Evolutionary conservation across 2,113 vertebrate species (phyloP), one percentile per base, ranked within the genome.

Genomic region (Empidonax alnorum): DNA sequence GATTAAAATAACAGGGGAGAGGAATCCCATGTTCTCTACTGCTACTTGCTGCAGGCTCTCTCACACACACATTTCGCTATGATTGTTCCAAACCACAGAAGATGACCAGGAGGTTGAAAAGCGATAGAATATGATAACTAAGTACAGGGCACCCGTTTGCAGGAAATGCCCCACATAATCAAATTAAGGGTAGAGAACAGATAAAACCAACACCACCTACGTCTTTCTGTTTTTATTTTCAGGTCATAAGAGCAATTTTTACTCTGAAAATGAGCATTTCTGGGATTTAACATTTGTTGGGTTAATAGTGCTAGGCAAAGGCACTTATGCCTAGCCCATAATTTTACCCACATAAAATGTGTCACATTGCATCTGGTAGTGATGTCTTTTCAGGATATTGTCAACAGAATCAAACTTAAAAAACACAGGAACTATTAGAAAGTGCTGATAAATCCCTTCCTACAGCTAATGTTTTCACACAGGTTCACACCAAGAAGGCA

Each of bases 81-180:
- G 68, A 86, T 71, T 93, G 91, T 78, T 92, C 94, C 81, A 88
- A 82, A 85, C 68, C 85, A 47, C 24, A 74, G 52, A 62, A 93
- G 68, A 89, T 10, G 2, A 92, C 58, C 21, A 49, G 42, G 61
- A 90, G 55, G 41, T 47, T 75, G 79, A 84, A 46, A 95, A 76
- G 17, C 71, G 35, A 84, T 33, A 90, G 59, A 94, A 83, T n/a
- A 89, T 25, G 3, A 35, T 56, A 96, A 73, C 15, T 62, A 90
- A 77, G 74, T 30, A 66, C 41, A 69, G 53, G n/a, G 50, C 23
- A 71, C 47, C 76, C 69, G 86, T 83, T 93, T 20, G 30, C 69
- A 79, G 89, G 50, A 94, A 96, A 89, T 65, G 35, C 37, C 44
- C 42, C 42, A 18, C 46, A 72, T 20, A 68, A 28, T 31, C 33